Percentiles rank a stretch among this genome's conserved stretches.
Conservation (phyloP, 2,113 vertebrate genomes). For the Eulacestoma nigropectus region DNA sequence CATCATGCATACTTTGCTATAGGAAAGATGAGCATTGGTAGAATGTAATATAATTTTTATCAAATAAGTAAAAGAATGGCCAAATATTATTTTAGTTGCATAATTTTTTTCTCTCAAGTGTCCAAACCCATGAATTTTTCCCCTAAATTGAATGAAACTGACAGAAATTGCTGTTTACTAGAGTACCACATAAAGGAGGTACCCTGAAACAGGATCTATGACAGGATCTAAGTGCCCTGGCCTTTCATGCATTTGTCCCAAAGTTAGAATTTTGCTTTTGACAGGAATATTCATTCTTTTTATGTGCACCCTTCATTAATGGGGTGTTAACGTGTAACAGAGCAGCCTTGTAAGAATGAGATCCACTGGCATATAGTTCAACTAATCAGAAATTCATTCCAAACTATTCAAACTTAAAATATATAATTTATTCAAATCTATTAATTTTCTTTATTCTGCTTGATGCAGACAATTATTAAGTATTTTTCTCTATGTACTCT, state of each 20-base stretch:
- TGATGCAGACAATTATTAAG: not conserved
- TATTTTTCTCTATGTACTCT: not conserved
- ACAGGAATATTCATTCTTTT: not conserved
- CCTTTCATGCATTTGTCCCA: not conserved
- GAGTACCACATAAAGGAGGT: not conserved
- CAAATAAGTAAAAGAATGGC: not conserved
- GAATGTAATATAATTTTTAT: not conserved
- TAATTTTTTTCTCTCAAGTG: not conserved
- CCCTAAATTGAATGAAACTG: not conserved
- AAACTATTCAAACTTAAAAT: not conserved
- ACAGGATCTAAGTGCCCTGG: not conserved
- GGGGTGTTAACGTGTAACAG: not conserved
- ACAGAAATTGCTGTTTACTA: not conserved
- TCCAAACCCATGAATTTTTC: not conserved
- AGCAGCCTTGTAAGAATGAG: not conserved
- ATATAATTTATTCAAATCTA: not conserved
- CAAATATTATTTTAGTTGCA: not conserved
- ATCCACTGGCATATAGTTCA: not conserved
- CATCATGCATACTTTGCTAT: not conserved
- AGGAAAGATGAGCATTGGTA: not conserved
- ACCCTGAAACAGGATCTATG: not conserved
- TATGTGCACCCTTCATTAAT: not conserved
- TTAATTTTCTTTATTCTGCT: not conserved
- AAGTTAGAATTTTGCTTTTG: not conserved
- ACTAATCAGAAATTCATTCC: not conserved